Percentiles rank a stretch among this genome's conserved stretches.
phyloP scores from a whole-genome alignment of 2,888 invertebrate genomes.

The Elmis aenea region DNA sequence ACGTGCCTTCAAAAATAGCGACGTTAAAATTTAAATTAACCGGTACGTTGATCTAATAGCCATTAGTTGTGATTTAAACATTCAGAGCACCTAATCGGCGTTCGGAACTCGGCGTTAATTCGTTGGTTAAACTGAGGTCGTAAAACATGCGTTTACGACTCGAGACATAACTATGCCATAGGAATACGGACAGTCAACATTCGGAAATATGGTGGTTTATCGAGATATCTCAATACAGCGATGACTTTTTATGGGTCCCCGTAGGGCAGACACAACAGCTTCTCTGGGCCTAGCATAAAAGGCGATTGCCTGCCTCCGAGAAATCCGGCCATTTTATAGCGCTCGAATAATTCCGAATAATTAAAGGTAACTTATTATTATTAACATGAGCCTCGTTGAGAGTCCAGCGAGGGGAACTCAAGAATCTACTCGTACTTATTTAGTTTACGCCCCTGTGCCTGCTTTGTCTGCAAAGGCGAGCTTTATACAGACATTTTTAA shows the following conservation, averaged over 20 bases:
- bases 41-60: too few relatives aligned
- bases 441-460: conserved; percentile 21
- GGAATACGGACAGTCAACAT: conserved; percentile 15
- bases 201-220: conserved; percentile 18
- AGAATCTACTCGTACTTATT: conserved; percentile 20
- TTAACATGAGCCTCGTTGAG: conserved; percentile 20
- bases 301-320: conserved; percentile 14
- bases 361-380: conserved; percentile 23
- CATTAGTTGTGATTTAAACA: too few relatives aligned
- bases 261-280: conserved; percentile 26
- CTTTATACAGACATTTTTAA: conserved; percentile 25
- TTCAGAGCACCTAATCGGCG: too few relatives aligned
- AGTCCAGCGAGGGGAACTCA: conserved; percentile 13
- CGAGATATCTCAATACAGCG: conserved; percentile 31
- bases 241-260: conserved; percentile 33
- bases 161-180: too few relatives aligned
- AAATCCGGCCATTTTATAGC: conserved; percentile 20
- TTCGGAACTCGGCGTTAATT: too few relatives aligned
- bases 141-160: too few relatives aligned
- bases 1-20: conserved; percentile 10
- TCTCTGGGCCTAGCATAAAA: conserved; percentile 20
- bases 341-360: conserved; percentile 17
- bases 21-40: too few relatives aligned
- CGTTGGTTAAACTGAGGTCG: too few relatives aligned
- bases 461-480: conserved; percentile 25